Conservation (phyloP, 53 echinoderm and acorn worm species). For the Apostichopus leukothele region DNA sequence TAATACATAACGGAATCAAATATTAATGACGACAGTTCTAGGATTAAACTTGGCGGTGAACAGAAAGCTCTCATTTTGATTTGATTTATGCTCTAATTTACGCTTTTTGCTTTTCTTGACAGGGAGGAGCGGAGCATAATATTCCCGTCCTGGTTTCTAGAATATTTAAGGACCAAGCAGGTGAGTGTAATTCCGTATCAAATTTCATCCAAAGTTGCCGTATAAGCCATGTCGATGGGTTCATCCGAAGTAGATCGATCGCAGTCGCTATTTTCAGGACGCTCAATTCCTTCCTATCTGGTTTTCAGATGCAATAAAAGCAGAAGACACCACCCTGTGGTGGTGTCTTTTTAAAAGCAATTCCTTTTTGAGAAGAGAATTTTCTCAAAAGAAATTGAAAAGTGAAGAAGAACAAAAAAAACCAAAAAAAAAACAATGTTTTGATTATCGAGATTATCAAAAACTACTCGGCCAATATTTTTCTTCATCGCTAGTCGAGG, state of each 20-base stretch:
- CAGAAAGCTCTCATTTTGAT: too few relatives aligned
- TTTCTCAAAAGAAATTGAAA: neutral
- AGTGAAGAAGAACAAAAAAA: neutral
- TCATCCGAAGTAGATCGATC: too few relatives aligned
- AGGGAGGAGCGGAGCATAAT: conserved; percentile 98
- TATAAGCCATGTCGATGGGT: neutral
- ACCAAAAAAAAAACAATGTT: neutral
- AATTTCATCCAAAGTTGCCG: neutral
- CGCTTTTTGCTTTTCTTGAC: neutral
- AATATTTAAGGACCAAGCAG: conserved; percentile 99
- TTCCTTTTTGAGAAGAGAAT: neutral
- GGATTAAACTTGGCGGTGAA: neutral
- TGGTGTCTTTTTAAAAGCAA: neutral
- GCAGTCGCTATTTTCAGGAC: too few relatives aligned
- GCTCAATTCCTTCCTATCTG: neutral
- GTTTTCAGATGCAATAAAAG: neutral
- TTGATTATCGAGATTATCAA: too few relatives aligned
- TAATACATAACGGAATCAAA: too few relatives aligned
- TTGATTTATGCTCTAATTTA: too few relatives aligned
- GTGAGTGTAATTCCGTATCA: conserved; percentile 43
- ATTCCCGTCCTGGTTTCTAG: conserved; percentile 94
- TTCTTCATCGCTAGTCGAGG: neutral
- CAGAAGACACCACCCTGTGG: neutral
- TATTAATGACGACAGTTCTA: too few relatives aligned
- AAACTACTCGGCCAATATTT: neutral